Evolutionary conservation across 2,888 invertebrate species (phyloP), one percentile per base, ranked within the genome.

Genomic region (Epinotia ramella): DNA sequence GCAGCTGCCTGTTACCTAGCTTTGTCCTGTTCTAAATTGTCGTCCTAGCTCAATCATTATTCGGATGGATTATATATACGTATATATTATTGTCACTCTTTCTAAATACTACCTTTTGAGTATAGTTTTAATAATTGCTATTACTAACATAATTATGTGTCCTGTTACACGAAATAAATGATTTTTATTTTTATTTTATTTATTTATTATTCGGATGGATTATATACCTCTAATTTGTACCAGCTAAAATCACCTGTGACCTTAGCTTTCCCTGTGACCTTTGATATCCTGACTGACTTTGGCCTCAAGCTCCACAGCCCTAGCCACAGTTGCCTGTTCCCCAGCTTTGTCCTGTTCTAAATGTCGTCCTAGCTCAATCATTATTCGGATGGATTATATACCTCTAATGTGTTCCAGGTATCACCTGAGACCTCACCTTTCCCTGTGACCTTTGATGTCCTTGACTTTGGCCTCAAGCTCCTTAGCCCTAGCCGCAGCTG

Each of bases 221-320:
- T 20, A 20, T 20, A 20, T 20, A 20, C 49, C 16, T 2, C 2
- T 44, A 44, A 44, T 28, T 1, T 2, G 28, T 5, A 2, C 28
- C 28, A 28, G 28, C 2, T 28, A n/a, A n/a, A n/a, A 28, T 28
- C 28, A 28, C 28, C 28, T 28, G 7, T 4, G 33, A n/a, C 11
- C 96, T 96, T 66, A 93, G 93, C 44, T 46, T 24, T 24, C 20
- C 33, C 28, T 69, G 20, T 59, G 20, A 44, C 4, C 24, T 40
- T n/a, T 96, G 5, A 97, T 96, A 88, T 99, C 97, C 76, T 96
- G n/a, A n/a, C n/a, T 96, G 77, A 98, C 95, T 87, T 98, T 97
- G 16, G 89, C 90, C 86, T 97, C 96, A 28, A 98, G 90, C 74
- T 97, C 96, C 78, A 95, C 95, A 0, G 95, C 95, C 71, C 95